phyloP scores from a whole-genome alignment of 2,797 vertebrate genomes.

The Lepus townsendii region DNA sequence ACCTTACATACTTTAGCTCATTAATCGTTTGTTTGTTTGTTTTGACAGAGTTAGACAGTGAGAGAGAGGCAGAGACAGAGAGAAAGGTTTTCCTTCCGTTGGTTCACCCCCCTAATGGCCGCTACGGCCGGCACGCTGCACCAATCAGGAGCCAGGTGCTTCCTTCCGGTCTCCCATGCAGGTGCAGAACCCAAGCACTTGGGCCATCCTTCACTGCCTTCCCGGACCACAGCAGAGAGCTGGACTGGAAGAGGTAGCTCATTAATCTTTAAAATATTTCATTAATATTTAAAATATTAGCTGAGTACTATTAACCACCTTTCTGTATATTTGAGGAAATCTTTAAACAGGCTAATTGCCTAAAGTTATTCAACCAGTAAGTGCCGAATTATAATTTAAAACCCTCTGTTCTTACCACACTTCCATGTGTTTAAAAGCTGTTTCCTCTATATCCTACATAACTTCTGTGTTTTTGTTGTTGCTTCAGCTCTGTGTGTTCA shows the following conservation, averaged over 20 bases:
- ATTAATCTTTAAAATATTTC: too few relatives aligned
- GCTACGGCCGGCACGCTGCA: too few relatives aligned
- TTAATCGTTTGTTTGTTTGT: background rate
- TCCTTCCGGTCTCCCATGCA: too few relatives aligned
- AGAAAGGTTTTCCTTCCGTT: too few relatives aligned
- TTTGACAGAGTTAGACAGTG: too few relatives aligned
- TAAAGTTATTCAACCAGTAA: slow-evolving; percentile 11
- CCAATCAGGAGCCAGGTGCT: too few relatives aligned
- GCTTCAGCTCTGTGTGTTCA: slow-evolving; percentile 36
- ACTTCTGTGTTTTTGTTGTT: slow-evolving; percentile 37
- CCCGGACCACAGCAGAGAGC: too few relatives aligned
- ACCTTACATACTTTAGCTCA: slow-evolving; percentile 49
- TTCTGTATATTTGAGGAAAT: slow-evolving; percentile 46
- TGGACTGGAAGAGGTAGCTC: too few relatives aligned
- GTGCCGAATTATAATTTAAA: slow-evolving; percentile 48
- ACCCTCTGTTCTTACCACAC: slow-evolving; percentile 23
- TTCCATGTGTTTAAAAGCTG: slow-evolving; percentile 6
- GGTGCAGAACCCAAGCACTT: too few relatives aligned
- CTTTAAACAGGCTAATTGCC: slow-evolving; percentile 32
- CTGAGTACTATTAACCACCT: background rate
- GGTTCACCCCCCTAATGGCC: too few relatives aligned
- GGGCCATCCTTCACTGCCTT: too few relatives aligned
- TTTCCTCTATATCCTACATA: slow-evolving; percentile 25
- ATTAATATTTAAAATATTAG: slow-evolving; percentile 33
- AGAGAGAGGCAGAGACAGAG: too few relatives aligned